Conservation (phyloP, 2,113 vertebrate species). For the Psophia crepitans region DNA sequence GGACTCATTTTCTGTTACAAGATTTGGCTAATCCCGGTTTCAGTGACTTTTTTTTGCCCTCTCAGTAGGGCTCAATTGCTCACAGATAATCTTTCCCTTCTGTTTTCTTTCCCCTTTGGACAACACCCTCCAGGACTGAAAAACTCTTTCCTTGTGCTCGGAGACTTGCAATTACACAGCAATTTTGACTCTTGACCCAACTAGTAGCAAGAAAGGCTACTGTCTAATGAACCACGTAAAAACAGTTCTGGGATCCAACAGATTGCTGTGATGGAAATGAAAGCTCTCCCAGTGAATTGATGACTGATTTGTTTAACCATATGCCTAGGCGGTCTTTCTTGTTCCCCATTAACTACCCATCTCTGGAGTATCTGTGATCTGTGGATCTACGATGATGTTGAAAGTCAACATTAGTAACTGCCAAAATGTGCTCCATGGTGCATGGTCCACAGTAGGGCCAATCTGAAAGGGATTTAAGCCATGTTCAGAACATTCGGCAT, state of each 20-base stretch:
- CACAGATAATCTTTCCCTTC: constrained; percentile 31
- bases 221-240: constrained; percentile 41
- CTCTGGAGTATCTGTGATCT: not conserved
- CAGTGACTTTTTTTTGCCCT: not conserved
- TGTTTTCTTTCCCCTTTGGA: constrained; percentile 25
- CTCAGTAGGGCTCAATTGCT: constrained; percentile 34
- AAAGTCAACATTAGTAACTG: not conserved
- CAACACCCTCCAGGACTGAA: constrained; percentile 3
- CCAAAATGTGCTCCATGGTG: not conserved
- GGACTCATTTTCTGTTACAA: constrained; percentile 25
- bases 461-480: not conserved
- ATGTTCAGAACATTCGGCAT: not conserved
- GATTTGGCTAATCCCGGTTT: constrained; percentile 56
- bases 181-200: constrained; percentile 45
- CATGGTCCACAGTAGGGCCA: not conserved
- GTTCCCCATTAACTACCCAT: not conserved
- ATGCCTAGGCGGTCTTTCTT: not conserved
- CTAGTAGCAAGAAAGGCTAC: constrained; percentile 13
- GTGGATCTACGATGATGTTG: not conserved
- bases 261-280: constrained; percentile 6
- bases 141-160: constrained; percentile 27
- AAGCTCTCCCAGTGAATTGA: not conserved
- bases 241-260: not conserved
- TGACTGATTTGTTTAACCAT: constrained; percentile 10
- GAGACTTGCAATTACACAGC: constrained; percentile 50